A percentile compares a stretch with the other conserved stretches of the same genome.
Conservation (phyloP, 2,888 invertebrate genomes). For the Ctena decussata region DNA sequence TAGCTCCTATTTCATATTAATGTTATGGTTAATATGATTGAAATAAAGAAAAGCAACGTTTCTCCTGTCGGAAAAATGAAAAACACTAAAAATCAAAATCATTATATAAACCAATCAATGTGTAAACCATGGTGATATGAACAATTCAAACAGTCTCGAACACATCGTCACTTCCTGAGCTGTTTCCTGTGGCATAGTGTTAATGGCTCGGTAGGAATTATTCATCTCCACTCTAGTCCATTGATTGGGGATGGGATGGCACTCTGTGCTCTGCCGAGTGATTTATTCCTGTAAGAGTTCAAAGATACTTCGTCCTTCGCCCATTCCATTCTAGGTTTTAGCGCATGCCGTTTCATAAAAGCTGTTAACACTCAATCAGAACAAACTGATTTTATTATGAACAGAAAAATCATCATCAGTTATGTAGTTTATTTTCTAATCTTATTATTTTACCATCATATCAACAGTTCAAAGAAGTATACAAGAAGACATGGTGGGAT, state of each 20-base stretch:
- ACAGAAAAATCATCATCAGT: not conserved
- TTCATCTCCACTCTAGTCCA: not conserved
- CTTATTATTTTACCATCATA: not conserved
- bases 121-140: not conserved
- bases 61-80: too few relatives aligned
- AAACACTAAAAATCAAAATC: not conserved
- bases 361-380: too few relatives aligned
- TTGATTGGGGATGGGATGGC: not conserved
- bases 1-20: too few relatives aligned
- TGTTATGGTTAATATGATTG: too few relatives aligned
- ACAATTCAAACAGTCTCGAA: too few relatives aligned
- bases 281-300: too few relatives aligned
- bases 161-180: too few relatives aligned
- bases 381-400: not conserved
- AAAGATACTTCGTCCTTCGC: too few relatives aligned
- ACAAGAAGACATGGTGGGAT: not conserved
- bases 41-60: too few relatives aligned
- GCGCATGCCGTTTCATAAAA: too few relatives aligned
- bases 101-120: not conserved
- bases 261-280: too few relatives aligned
- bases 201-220: not conserved
- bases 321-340: too few relatives aligned
- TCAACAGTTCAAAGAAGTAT: constrained; percentile 1
- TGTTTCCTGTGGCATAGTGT: not conserved
- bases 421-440: not conserved